These are phyloP conservation scores for Drosophila maculinotata DNA, from an alignment of 2,888 invertebrate species.

Conservation along the genomic window DNA sequence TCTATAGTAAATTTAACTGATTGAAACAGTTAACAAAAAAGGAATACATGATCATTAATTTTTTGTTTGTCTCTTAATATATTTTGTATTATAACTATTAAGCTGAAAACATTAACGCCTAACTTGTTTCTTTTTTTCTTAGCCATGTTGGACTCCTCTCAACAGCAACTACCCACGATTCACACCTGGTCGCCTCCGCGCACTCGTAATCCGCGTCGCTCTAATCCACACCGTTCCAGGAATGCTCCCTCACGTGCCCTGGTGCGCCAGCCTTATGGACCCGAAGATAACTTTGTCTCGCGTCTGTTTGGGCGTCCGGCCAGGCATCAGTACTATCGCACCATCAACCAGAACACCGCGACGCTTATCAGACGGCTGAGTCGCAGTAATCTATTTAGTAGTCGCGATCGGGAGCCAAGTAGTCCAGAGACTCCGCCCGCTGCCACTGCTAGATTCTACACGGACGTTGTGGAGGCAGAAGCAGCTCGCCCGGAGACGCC, in stretches of 20 bases:
- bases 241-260: conserved; percentile 55
- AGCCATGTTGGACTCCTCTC: conserved; percentile 47
- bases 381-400: conserved; percentile 83
- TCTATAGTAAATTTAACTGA: too few relatives aligned
- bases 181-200: conserved; percentile 64
- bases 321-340: conserved; percentile 82
- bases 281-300: conserved; percentile 81
- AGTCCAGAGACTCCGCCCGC: conserved; percentile 49
- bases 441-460: conserved; percentile 58
- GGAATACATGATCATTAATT: too few relatives aligned
- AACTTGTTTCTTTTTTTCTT: background rate
- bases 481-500: conserved; percentile 81
- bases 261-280: conserved; percentile 71
- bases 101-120: background rate
- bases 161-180: conserved; percentile 52
- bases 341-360: conserved; percentile 83
- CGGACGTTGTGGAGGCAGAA: conserved; percentile 29
- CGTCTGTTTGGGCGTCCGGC: conserved; percentile 83
- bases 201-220: conserved; percentile 57
- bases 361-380: conserved; percentile 83
- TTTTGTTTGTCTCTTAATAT: too few relatives aligned
- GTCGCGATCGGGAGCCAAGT: conserved; percentile 73
- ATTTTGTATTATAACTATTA: too few relatives aligned
- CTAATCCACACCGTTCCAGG: conserved; percentile 62
- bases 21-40: too few relatives aligned